Percentiles rank a stretch among this genome's conserved stretches.
phyloP scores from a whole-genome alignment of 1,140 invertebrate genomes.

The Calephelis virginiensis region DNA sequence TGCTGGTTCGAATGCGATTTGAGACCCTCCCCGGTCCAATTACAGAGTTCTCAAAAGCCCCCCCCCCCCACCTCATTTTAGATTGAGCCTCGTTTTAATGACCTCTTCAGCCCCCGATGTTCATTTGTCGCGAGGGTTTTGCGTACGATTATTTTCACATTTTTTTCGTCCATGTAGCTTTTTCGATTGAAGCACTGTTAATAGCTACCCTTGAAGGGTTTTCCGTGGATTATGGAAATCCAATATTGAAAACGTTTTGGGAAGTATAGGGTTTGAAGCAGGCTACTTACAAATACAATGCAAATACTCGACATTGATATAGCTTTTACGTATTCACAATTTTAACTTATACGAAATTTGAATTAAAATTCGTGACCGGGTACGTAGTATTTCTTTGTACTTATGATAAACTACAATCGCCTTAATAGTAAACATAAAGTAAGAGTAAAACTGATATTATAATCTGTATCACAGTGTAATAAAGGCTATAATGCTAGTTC shows the following conservation, averaged over 20 bases:
- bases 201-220: conserved; percentile 38
- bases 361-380: too few species aligned
- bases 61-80: conserved; percentile 56
- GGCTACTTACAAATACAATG: neutral
- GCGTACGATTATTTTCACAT: conserved; percentile 71
- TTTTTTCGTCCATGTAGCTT: conserved; percentile 48
- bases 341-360: too few species aligned
- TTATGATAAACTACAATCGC: too few species aligned
- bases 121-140: conserved; percentile 75
- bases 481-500: too few species aligned
- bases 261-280: conserved; percentile 6
- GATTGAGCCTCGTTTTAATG: conserved; percentile 75
- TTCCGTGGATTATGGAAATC: conserved; percentile 38
- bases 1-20: conserved; percentile 72
- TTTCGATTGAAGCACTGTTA: conserved; percentile 39
- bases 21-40: conserved; percentile 75
- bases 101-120: conserved; percentile 74
- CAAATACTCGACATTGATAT: neutral
- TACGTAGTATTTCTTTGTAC: too few species aligned
- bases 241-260: conserved; percentile 3
- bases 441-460: too few species aligned
- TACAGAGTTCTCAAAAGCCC: conserved; percentile 71
- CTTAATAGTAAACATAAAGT: too few species aligned
- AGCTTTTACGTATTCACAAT: too few species aligned
- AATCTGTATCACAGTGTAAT: too few species aligned